These are phyloP conservation scores for Pheosia gnoma DNA, from an alignment of 2,888 invertebrate genomes.

Conservation along the genomic window DNA sequence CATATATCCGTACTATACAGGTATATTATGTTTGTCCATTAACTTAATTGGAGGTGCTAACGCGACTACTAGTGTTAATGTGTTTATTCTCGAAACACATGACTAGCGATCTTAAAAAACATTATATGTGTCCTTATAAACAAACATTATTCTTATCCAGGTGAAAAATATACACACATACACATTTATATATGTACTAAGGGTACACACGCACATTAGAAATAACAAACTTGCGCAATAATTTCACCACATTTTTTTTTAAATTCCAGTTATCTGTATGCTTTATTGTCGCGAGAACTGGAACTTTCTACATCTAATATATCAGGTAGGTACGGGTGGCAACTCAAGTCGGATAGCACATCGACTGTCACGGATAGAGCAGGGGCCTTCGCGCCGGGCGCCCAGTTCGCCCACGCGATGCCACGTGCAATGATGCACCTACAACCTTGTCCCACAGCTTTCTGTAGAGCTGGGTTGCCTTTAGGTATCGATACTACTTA, in stretches of 20 bases:
- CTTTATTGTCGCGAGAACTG: conserved; percentile 1
- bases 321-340: not conserved
- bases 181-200: too few species aligned
- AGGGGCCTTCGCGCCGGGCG: conserved; percentile 42
- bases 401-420: conserved; percentile 71
- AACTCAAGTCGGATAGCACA: conserved; percentile 2
- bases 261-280: not conserved
- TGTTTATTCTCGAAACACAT: too few species aligned
- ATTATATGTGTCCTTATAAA: too few species aligned
- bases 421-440: conserved; percentile 60
- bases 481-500: conserved; percentile 1
- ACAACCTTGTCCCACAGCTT: conserved; percentile 36
- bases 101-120: too few species aligned
- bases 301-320: not conserved
- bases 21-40: too few species aligned
- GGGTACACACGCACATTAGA: too few species aligned
- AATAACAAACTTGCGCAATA: too few species aligned
- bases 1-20: too few species aligned
- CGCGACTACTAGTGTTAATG: too few species aligned
- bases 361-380: conserved; percentile 25
- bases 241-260: not conserved
- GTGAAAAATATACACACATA: too few species aligned
- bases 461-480: conserved; percentile 26
- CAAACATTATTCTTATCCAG: too few species aligned
- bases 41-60: too few species aligned